Evolutionary conservation across 2,797 vertebrate species (phyloP).

Genomic region (Myotis myotis): DNA sequence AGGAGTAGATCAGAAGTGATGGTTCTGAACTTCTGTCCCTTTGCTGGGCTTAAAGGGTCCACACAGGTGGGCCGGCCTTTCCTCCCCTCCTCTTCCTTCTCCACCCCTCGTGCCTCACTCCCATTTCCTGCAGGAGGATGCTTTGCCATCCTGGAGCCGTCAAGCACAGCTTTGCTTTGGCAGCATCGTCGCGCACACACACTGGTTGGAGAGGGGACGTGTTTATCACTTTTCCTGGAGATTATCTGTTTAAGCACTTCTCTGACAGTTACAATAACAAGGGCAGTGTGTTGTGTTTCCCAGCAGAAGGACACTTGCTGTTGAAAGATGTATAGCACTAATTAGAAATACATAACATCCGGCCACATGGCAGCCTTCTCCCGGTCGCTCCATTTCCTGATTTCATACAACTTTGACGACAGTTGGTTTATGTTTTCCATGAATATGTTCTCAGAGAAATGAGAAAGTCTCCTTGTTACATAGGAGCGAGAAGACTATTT

Average conservation of each 20-base stretch:
- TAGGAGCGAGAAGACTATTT: slow-evolving; percentile 67
- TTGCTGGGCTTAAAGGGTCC: not conserved
- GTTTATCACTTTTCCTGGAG: slow-evolving; percentile 91
- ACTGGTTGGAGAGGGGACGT: slow-evolving; percentile 86
- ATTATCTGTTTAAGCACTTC: slow-evolving; percentile 91
- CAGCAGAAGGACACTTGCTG: slow-evolving; percentile 96
- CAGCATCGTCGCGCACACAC: slow-evolving; percentile 82
- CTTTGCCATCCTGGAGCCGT: slow-evolving; percentile 82
- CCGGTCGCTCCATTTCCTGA: slow-evolving; percentile 97
- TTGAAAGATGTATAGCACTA: slow-evolving; percentile 99
- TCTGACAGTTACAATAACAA: slow-evolving; percentile 93
- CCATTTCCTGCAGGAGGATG: slow-evolving; percentile 85
- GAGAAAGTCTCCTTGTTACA: slow-evolving; percentile 77
- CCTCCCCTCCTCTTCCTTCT: slow-evolving; percentile 73
- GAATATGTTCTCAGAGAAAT: slow-evolving; percentile 89
- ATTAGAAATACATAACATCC: slow-evolving; percentile 99
- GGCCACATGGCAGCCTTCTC: slow-evolving; percentile 99
- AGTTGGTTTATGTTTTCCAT: slow-evolving; percentile 95
- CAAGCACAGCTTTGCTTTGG: slow-evolving; percentile 84
- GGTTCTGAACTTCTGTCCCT: slow-evolving; percentile 51
- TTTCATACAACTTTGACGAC: slow-evolving; percentile 97
- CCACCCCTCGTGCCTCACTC: slow-evolving; percentile 60
- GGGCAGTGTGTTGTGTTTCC: slow-evolving; percentile 89
- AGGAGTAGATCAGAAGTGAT: slow-evolving; percentile 48
- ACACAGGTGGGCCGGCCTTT: slow-evolving; percentile 62